Conservation (phyloP, 2,888 invertebrate species). For the Cabera pusaria region DNA sequence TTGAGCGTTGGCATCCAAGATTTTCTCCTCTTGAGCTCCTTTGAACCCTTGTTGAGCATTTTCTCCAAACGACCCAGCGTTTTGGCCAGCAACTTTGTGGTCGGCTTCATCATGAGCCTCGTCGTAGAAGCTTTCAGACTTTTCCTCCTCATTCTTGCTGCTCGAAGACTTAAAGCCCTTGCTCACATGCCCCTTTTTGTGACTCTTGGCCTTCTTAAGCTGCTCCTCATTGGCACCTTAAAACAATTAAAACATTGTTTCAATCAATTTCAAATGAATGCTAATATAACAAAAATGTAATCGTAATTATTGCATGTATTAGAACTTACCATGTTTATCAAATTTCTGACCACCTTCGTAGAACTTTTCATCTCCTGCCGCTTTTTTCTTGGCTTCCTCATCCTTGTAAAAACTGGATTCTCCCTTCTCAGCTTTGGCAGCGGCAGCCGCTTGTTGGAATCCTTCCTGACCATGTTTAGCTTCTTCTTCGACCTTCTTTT, state of each 20-base stretch:
- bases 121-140: slow-evolving; percentile 86
- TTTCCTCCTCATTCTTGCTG: slow-evolving; percentile 86
- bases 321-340: slow-evolving; percentile 78
- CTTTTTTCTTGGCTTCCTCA: slow-evolving; percentile 83
- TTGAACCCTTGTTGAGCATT: slow-evolving; percentile 82
- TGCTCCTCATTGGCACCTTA: slow-evolving; percentile 80
- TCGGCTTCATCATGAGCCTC: slow-evolving; percentile 86
- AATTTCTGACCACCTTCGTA: slow-evolving; percentile 83
- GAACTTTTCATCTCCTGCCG: slow-evolving; percentile 82
- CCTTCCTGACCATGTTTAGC: slow-evolving; percentile 83
- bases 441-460: slow-evolving; percentile 78
- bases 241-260: no score
- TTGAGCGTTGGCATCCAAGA: slow-evolving; percentile 80
- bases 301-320: no score
- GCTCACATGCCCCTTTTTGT: slow-evolving; percentile 85
- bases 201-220: slow-evolving; percentile 80
- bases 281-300: no score
- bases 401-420: slow-evolving; percentile 79
- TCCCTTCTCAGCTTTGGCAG: slow-evolving; percentile 80
- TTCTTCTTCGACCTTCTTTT: slow-evolving; percentile 81
- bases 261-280: no score
- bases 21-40: slow-evolving; percentile 83
- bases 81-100: slow-evolving; percentile 80
- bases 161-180: slow-evolving; percentile 87
- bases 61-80: slow-evolving; percentile 83